phyloP scores from a whole-genome alignment of 2,888 invertebrate genomes.

The Drosophila trichaetosa region DNA sequence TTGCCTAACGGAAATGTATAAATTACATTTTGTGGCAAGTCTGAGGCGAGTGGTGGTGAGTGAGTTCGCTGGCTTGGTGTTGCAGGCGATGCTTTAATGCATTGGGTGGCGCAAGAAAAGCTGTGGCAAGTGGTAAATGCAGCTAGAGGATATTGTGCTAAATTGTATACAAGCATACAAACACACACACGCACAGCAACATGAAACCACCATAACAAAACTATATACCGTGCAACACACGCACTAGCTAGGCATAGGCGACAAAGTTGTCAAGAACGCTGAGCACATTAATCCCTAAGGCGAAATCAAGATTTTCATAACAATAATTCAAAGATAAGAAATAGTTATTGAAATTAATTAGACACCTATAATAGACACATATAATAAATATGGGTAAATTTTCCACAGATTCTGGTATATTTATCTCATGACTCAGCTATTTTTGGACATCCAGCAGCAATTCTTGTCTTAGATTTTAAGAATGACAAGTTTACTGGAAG shows the following conservation, averaged over 20 bases:
- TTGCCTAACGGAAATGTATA: slow-evolving; percentile 81
- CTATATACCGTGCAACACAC: slow-evolving; percentile 24
- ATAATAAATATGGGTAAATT: neutral
- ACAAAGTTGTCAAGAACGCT: slow-evolving; percentile 61
- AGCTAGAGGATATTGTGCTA: slow-evolving; percentile 69
- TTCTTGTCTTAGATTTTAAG: neutral
- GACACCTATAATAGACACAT: no score
- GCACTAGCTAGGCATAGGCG: slow-evolving; percentile 42
- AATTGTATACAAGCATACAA: slow-evolving; percentile 51
- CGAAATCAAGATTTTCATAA: neutral
- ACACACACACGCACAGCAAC: slow-evolving; percentile 23
- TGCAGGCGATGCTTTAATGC: slow-evolving; percentile 56
- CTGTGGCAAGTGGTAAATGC: slow-evolving; percentile 40
- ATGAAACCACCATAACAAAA: slow-evolving; percentile 28
- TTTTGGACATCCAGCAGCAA: neutral
- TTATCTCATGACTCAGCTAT: neutral
- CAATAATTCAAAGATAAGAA: neutral
- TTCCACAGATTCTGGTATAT: neutral
- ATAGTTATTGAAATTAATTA: no score
- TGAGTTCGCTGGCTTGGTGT: neutral
- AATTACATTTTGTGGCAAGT: slow-evolving; percentile 72
- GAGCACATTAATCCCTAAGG: neutral
- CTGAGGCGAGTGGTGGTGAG: slow-evolving; percentile 8
- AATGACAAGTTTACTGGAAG: neutral
- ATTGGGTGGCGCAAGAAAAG: slow-evolving; percentile 24